A percentile compares a stretch with the other conserved stretches of the same genome.
phyloP scores from a whole-genome alignment of 2,888 invertebrate species.

The Julus scandinavius region DNA sequence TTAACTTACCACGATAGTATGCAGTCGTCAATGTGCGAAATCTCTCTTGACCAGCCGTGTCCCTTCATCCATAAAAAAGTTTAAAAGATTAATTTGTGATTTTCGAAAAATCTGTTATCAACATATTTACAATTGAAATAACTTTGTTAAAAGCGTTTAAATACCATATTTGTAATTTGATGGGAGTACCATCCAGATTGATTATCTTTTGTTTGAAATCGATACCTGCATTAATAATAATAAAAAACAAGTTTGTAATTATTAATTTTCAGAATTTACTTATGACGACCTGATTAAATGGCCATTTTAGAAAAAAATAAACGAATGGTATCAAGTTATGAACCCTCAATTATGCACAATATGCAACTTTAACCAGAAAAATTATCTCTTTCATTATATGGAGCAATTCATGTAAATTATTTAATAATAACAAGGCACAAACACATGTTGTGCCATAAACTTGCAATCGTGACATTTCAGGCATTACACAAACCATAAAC shows the following conservation, averaged over 20 bases:
- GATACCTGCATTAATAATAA: constrained; percentile 73
- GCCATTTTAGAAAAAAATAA: too few relatives aligned
- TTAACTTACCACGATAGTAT: constrained; percentile 77
- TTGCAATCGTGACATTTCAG: background rate
- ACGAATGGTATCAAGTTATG: too few relatives aligned
- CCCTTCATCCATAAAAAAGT: constrained; percentile 72
- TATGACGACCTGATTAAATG: too few relatives aligned
- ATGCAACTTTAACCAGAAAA: too few relatives aligned
- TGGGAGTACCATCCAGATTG: constrained; percentile 84
- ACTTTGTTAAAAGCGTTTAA: constrained; percentile 58
- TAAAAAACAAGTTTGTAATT: too few relatives aligned
- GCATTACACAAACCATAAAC: background rate
- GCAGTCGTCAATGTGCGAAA: constrained; percentile 87
- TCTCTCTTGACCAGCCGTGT: constrained; percentile 82
- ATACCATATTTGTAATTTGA: constrained; percentile 80
- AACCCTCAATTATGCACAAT: too few relatives aligned
- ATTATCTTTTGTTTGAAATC: constrained; percentile 92
- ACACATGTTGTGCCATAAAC: background rate
- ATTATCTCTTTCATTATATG: too few relatives aligned
- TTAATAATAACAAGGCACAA: too few relatives aligned
- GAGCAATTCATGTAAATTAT: too few relatives aligned
- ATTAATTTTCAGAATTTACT: too few relatives aligned
- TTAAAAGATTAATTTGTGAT: background rate
- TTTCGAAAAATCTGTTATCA: background rate
- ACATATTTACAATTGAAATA: background rate